Base-by-base conservation (phyloP, 2,888 invertebrate genomes). In the Eutolmus rufibarbis region DNA sequence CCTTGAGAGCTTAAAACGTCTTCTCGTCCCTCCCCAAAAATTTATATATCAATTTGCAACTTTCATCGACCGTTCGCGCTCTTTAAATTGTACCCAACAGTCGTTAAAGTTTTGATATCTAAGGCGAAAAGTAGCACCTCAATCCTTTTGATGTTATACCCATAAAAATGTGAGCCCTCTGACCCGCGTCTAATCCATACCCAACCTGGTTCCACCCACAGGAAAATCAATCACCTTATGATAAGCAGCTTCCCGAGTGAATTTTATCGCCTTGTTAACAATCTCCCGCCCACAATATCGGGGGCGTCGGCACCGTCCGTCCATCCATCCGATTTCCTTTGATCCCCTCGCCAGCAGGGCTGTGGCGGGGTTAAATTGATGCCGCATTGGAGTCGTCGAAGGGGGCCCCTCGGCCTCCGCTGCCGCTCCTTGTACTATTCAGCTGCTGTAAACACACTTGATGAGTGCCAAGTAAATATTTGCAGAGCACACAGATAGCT, bases 391-490 rank as follows among this genome's bases (percentile, higher is more conserved):
- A 23, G 51, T 19, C 19, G 12, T 12, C 28, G 23, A 12, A 66
- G 28, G 66, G 12, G 12, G 23, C 23, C 23, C 66, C 51, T n/a
- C n/a, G n/a, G 16, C n/a, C 5, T 14, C 66, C 28, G 19, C 51
- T 82, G 2, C 28, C 28, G 19, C 51, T 82, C 57, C 66, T 82
- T 82, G 57, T 40, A 37, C 82, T 82, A 37, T 66, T 82, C 82
- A 40, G 66, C 46, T 16, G 85, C 74, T 57, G 74, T 74, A 85
- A 85, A 74, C 46, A 85, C 46, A 74, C 82, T 85, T 85, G 85
- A 85, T 85, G 85, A 85, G 85, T 74, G 74, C 23, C 74, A 85
- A 85, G 85, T 74, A 74, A 85, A 85, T 85, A 85, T 85, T 85
- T 85, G 40, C 74, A 19, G 43, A 74, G 74, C 51, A 85, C 74